Base-by-base conservation (phyloP, 2,888 invertebrate species). In the Merodon equestris region DNA sequence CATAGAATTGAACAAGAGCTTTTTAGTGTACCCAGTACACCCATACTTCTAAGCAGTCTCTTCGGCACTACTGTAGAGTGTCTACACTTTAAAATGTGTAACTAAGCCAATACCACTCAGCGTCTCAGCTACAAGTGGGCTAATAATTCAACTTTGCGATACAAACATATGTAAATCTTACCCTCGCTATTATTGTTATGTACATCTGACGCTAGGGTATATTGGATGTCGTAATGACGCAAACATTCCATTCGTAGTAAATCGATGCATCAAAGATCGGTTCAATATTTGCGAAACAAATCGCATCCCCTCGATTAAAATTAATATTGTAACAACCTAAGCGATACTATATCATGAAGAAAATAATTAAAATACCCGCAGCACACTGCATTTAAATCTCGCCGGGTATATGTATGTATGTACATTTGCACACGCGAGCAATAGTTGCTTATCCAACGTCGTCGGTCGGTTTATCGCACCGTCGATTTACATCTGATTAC, bases 401-500 rank as follows among this genome's bases (percentile, higher is more conserved):
- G 27, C 7, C 27, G 7, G 27, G 7, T 7, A 7, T 27, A 7
- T 7, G 7, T 27, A 27, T 7, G 27, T 27, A 7, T 7, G 7
- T 27, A 27, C 53, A 53, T 60, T 27, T 40, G 18, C 58, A 68
- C 38, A 68, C 45, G 45, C 12, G n/a, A 67, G 38, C 56, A 56
- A 19, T 45, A n/a, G 48, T 38, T 38, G 15, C 34, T 19, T 17
- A 38, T 45, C 42, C 54, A 42, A 56, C 45, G 44, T 9, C n/a
- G 18, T 56, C 4, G n/a, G 10, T 34, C 10, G 48, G 45, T 47
- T 27, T 58, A 53, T 47, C 60, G 38, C 44, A 51, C 36, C 58
- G 58, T 45, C 38, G 51, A 72, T 51, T 53, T 50, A 58, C 72
- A 64, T 72, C 40, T 72, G 72, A 72, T 72, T 72, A 72, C 72